phyloP scores from a whole-genome alignment of 2,113 vertebrate species.

The Syngnathus typhle region DNA sequence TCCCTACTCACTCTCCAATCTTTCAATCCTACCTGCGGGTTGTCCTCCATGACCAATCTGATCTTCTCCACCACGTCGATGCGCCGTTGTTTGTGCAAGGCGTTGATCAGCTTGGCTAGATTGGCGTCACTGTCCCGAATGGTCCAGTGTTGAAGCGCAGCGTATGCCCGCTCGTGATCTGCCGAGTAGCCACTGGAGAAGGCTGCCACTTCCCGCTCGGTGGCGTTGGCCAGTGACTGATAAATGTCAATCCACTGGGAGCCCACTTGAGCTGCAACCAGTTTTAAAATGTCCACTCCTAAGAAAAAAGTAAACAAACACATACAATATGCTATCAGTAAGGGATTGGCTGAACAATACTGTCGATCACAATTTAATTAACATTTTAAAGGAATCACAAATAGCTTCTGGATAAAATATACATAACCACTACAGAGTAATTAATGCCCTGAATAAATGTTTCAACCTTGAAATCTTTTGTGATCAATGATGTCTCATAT shows the following conservation, averaged over 20 bases:
- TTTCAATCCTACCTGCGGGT: constrained; percentile 74
- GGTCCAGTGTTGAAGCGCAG: constrained; percentile 93
- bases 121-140: constrained; percentile 88
- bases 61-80: constrained; percentile 96
- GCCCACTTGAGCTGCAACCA: constrained; percentile 89
- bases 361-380: too few species aligned
- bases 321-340: background rate
- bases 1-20: background rate
- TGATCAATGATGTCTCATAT: too few species aligned
- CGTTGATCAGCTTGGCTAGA: constrained; percentile 91
- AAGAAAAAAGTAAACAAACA: constrained; percentile 6
- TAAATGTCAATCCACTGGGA: constrained; percentile 95
- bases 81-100: constrained; percentile 85
- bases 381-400: too few species aligned
- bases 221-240: constrained; percentile 86
- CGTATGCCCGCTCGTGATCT: constrained; percentile 87
- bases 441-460: too few species aligned
- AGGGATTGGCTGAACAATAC: too few species aligned
- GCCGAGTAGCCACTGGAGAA: constrained; percentile 85
- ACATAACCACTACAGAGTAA: too few species aligned
- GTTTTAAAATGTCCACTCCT: constrained; percentile 93
- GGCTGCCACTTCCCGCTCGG: constrained; percentile 85
- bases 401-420: too few species aligned
- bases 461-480: too few species aligned
- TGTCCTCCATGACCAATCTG: constrained; percentile 91